A percentile compares a stretch with the other conserved stretches of the same genome.
phyloP scores from a whole-genome alignment of 2,797 vertebrate species.

The Mastacembelus armatus region DNA sequence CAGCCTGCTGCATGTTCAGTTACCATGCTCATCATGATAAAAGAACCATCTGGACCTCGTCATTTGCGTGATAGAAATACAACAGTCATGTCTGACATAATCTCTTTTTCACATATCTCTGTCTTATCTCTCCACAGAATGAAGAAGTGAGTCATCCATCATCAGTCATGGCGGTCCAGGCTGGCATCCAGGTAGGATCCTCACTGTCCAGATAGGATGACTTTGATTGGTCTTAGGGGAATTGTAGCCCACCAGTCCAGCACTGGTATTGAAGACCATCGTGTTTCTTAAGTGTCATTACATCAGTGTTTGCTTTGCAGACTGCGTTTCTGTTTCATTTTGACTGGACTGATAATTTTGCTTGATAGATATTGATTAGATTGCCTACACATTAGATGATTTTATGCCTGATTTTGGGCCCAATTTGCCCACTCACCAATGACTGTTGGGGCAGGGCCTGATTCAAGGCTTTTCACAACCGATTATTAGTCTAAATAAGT shows the following conservation, averaged over 20 bases:
- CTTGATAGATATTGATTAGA: too few relatives aligned
- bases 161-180: slow-evolving; percentile 83
- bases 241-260: neutral
- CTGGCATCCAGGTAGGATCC: slow-evolving; percentile 82
- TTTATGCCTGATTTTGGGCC: too few relatives aligned
- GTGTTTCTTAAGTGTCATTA: too few relatives aligned
- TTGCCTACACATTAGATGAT: too few relatives aligned
- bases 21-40: neutral
- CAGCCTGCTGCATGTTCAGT: neutral
- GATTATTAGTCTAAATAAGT: too few relatives aligned
- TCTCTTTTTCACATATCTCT: neutral
- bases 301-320: neutral
- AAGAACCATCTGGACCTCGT: neutral
- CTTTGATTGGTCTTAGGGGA: neutral
- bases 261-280: neutral
- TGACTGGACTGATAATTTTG: too few relatives aligned
- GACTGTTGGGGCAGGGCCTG: too few relatives aligned
- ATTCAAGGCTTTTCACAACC: too few relatives aligned
- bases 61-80: too few relatives aligned
- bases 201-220: neutral
- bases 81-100: too few relatives aligned
- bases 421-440: too few relatives aligned
- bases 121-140: slow-evolving; percentile 70
- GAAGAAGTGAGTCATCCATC: slow-evolving; percentile 74
- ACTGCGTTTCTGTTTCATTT: neutral